Percentiles rank a stretch among this genome's conserved stretches.
Conservation (phyloP, 2,888 invertebrate genomes). For the Notocelia uddmanniana region DNA sequence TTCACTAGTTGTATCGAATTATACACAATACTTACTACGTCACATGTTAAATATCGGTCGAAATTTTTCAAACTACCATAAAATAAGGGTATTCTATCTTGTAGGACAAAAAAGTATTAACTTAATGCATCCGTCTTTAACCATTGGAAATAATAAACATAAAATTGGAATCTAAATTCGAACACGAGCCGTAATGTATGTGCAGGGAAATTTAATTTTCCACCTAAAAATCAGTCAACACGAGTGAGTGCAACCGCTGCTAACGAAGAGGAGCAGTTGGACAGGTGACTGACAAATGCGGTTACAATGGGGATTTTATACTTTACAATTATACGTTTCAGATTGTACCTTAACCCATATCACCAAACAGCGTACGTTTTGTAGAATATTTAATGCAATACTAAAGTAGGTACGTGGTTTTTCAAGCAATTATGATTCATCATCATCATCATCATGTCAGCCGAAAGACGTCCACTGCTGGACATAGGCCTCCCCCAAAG, state of each 20-base stretch:
- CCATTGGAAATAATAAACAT: background rate
- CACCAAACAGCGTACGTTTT: background rate
- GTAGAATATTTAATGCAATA: background rate
- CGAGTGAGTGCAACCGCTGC: slow-evolving; percentile 16
- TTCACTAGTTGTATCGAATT: too few relatives aligned
- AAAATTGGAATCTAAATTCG: background rate
- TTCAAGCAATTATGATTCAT: too few relatives aligned
- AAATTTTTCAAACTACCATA: too few relatives aligned
- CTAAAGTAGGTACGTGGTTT: too few relatives aligned
- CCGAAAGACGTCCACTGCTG: too few relatives aligned
- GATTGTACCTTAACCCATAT: background rate
- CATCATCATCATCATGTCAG: too few relatives aligned
- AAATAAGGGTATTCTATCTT: too few relatives aligned
- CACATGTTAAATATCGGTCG: too few relatives aligned
- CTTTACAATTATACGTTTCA: background rate
- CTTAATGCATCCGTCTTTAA: background rate
- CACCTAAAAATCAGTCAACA: slow-evolving; percentile 15
- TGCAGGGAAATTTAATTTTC: background rate
- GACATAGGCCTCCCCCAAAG: too few relatives aligned
- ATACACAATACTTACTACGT: too few relatives aligned
- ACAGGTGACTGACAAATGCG: slow-evolving; percentile 26
- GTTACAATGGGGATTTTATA: slow-evolving; percentile 3
- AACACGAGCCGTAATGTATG: background rate
- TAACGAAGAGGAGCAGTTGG: background rate
- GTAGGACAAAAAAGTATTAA: too few relatives aligned